A percentile compares a stretch with the other conserved stretches of the same genome.
Evolutionary conservation across 37 sponge, comb jelly and placozoan genomes (phyloP).

Genomic region (Halisarca cf. caerulea): DNA sequence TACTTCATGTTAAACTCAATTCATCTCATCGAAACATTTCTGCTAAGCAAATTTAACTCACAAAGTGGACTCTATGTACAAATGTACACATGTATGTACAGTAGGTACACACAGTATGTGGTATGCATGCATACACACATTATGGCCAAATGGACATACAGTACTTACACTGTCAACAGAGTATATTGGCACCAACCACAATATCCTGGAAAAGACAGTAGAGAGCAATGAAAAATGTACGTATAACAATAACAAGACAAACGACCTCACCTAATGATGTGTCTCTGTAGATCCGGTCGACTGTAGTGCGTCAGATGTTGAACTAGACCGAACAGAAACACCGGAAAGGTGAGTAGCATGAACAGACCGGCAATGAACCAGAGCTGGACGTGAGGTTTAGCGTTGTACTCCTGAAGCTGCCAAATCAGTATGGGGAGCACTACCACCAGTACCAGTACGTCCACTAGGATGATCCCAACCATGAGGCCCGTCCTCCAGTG

Average conservation of each 20-base stretch:
- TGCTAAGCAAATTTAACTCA: too few species aligned
- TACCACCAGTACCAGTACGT: conserved; percentile 48
- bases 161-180: conserved; percentile 82
- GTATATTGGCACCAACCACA: conserved; percentile 91
- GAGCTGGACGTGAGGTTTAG: conserved; percentile 46
- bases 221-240: neutral
- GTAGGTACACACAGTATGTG: neutral
- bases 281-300: conserved; percentile 80
- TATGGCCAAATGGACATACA: neutral
- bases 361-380: conserved; percentile 93
- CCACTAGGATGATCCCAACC: conserved; percentile 16
- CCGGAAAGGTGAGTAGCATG: conserved; percentile 81
- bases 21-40: too few species aligned
- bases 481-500: conserved; percentile 58
- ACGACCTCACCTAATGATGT: conserved; percentile 76
- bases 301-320: conserved; percentile 90
- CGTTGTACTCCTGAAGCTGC: conserved; percentile 33
- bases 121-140: neutral
- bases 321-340: conserved; percentile 69
- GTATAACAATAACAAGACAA: conserved; percentile 5
- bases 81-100: too few species aligned
- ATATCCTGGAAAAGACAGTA: conserved; percentile 65
- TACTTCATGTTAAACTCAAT: too few species aligned
- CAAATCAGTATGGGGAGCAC: conserved; percentile 70
- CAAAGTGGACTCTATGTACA: too few species aligned